Conservation (phyloP, 2,797 vertebrate genomes). For the Numenius phaeopus region DNA sequence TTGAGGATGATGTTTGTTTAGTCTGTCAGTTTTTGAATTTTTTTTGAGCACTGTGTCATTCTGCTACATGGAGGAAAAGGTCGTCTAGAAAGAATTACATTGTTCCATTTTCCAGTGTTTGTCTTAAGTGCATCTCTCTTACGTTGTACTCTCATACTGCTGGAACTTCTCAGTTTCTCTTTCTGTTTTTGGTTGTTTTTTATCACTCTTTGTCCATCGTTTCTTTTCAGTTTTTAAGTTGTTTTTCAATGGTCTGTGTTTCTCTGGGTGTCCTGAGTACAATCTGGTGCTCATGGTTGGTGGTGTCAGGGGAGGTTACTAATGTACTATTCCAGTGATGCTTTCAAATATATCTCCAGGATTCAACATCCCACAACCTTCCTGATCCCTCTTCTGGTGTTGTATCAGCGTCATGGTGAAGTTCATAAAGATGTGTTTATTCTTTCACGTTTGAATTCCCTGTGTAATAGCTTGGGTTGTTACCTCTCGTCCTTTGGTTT, state of each 20-base stretch:
- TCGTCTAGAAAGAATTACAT: rapidly evolving
- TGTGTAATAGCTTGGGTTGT: neutral
- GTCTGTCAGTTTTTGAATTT: rapidly evolving
- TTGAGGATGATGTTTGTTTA: rapidly evolving
- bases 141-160: rapidly evolving
- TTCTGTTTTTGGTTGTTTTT: too few species aligned
- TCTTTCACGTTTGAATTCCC: neutral
- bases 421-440: neutral
- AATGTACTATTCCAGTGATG: neutral
- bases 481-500: neutral
- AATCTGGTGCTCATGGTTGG: neutral
- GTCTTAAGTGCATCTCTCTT: rapidly evolving
- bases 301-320: neutral
- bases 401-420: neutral
- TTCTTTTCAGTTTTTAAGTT: neutral
- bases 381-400: neutral
- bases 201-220: rapidly evolving
- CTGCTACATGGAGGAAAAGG: rapidly evolving
- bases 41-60: rapidly evolving
- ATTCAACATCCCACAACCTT: neutral
- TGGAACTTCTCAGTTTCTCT: neutral
- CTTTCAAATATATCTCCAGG: neutral
- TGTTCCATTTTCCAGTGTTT: rapidly evolving
- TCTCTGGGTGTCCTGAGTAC: rapidly evolving
- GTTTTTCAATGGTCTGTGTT: neutral